A percentile compares a stretch with the other conserved stretches of the same genome.
These are phyloP conservation scores for Antigone vipio DNA, from an alignment of 2,113 vertebrate genomes.

Conservation along the genomic window DNA sequence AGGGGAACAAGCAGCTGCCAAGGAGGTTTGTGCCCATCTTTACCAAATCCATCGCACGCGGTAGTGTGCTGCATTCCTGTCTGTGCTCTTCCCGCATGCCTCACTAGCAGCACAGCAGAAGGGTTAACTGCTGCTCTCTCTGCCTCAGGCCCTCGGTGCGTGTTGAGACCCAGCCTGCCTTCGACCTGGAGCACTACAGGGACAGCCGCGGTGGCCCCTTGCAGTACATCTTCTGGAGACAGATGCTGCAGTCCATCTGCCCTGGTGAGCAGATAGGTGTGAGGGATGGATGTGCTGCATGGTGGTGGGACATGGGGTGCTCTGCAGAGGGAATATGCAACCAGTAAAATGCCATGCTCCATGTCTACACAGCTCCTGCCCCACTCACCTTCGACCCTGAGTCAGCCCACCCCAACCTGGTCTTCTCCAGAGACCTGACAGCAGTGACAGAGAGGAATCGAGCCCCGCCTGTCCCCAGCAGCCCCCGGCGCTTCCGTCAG, in stretches of 20 bases:
- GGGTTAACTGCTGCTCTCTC: not conserved
- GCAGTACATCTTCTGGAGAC: constrained; percentile 85
- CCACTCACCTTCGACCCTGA: constrained; percentile 79
- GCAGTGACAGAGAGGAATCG: constrained; percentile 70
- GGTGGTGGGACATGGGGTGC: rapidly evolving
- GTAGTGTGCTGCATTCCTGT: not conserved
- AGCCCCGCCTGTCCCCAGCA: not conserved
- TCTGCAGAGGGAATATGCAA: not conserved
- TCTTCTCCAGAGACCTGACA: constrained; percentile 78
- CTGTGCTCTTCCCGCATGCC: rapidly evolving
- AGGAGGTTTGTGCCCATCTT: not conserved
- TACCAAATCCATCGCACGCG: rapidly evolving
- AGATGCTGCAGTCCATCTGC: constrained; percentile 76
- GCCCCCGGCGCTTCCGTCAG: constrained; percentile 77
- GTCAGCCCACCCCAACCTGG: constrained; percentile 82
- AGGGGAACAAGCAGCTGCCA: not conserved
- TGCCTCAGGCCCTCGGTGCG: constrained; percentile 10
- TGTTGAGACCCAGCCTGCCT: constrained; percentile 42
- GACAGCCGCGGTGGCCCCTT: constrained; percentile 76
- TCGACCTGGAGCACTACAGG: constrained; percentile 67
- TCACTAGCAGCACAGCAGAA: not conserved
- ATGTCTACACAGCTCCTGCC: constrained; percentile 70
- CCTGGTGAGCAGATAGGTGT: constrained; percentile 66
- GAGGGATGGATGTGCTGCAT: rapidly evolving
- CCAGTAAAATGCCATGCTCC: rapidly evolving